phyloP scores from a whole-genome alignment of 2,113 vertebrate genomes.

The Laterallus jamaicensis region DNA sequence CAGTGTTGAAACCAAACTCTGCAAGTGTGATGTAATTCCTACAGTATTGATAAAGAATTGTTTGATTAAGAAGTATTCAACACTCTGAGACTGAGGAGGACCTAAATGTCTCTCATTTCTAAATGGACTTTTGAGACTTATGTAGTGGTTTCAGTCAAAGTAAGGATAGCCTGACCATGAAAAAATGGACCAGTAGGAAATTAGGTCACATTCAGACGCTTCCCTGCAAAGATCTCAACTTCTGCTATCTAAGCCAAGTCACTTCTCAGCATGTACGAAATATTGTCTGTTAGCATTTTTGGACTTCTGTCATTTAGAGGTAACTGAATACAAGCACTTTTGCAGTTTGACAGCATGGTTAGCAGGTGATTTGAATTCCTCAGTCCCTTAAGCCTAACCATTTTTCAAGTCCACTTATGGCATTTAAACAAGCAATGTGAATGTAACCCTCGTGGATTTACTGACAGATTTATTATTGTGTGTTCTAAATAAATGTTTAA shows the following conservation, averaged over 20 bases:
- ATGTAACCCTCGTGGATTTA: neutral
- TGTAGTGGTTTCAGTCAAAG: neutral
- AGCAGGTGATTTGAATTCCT: neutral
- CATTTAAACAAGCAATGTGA: neutral
- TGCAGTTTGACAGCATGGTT: neutral
- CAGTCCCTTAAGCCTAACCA: neutral
- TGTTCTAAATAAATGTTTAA: neutral
- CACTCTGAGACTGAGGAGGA: neutral
- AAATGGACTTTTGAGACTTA: neutral
- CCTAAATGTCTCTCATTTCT: neutral
- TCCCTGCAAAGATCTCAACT: neutral
- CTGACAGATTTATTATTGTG: neutral
- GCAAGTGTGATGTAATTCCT: neutral
- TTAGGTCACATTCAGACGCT: neutral
- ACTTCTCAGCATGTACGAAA: neutral
- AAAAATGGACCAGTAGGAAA: neutral
- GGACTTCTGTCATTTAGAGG: neutral
- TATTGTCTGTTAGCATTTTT: neutral
- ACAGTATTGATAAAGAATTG: neutral
- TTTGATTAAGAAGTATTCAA: neutral
- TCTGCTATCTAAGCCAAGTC: neutral
- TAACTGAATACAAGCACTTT: conserved; percentile 12
- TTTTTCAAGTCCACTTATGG: neutral
- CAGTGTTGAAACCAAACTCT: neutral
- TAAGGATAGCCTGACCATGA: neutral